phyloP scores from a whole-genome alignment of 2,797 vertebrate species.

The Mormyrus hasselquistii region DNA sequence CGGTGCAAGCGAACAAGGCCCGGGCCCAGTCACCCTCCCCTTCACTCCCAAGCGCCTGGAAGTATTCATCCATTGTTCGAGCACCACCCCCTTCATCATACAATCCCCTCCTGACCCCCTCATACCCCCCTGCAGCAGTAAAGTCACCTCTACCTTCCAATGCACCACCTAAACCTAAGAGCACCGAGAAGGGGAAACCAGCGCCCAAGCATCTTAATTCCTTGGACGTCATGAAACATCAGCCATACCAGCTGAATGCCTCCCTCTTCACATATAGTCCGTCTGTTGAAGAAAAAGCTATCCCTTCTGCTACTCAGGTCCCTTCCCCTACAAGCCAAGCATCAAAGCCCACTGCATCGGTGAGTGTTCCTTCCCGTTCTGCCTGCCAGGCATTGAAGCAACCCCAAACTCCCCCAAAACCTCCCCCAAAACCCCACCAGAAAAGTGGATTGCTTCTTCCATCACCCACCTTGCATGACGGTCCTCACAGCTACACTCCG shows the following conservation, averaged over 20 bases:
- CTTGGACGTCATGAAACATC: slow-evolving; percentile 95
- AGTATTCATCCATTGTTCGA: slow-evolving; percentile 84
- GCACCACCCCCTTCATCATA: slow-evolving; percentile 88
- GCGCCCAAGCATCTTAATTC: slow-evolving; percentile 74
- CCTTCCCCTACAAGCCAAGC: slow-evolving; percentile 35
- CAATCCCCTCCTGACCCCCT: slow-evolving; percentile 84
- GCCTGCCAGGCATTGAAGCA: slow-evolving; percentile 42
- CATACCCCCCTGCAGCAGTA: slow-evolving; percentile 73
- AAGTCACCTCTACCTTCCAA: slow-evolving; percentile 61
- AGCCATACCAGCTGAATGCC: slow-evolving; percentile 84
- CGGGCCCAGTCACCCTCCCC: slow-evolving; percentile 75
- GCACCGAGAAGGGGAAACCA: slow-evolving; percentile 66
- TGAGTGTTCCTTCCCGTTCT: slow-evolving; percentile 56
- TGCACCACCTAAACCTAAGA: slow-evolving; percentile 55
- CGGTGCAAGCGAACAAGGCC: slow-evolving; percentile 71
- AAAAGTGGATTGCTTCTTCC: slow-evolving; percentile 54
- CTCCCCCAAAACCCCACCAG: slow-evolving; percentile 58
- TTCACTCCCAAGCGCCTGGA: slow-evolving; percentile 86
- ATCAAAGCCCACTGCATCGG: slow-evolving; percentile 60
- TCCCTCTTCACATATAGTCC: slow-evolving; percentile 86
- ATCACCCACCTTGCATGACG: slow-evolving; percentile 39
- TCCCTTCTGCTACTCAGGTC: slow-evolving; percentile 41
- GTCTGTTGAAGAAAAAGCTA: slow-evolving; percentile 58
- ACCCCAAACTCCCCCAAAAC: slow-evolving; percentile 58
- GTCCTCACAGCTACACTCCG: slow-evolving; percentile 40